Base-by-base conservation (phyloP, 2,113 vertebrate genomes). In the Chrysochloris asiatica region DNA sequence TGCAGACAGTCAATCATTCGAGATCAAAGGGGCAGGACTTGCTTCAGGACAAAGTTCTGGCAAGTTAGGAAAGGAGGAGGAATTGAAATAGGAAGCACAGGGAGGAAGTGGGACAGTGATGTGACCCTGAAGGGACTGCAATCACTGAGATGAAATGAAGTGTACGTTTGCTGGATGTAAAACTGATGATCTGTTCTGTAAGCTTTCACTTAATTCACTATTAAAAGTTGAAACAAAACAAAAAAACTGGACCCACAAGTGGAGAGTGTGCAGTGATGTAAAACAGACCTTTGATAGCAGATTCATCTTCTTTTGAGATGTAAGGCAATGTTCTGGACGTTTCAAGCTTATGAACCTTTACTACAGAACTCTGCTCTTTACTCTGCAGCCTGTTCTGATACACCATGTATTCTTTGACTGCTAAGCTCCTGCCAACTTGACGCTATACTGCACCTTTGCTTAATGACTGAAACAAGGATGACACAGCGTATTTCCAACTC, bases 361-460 rank as follows among this genome's bases (percentile, higher is more conserved):
- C 4, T 76, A 26, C 19, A 67, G 43, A 89, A 26, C 14, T 16
- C 28, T 67, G 59, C 80, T 84, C 65, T 54, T 88, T 92, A n/a
- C n/a, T 85, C 48, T 47, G 90, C 85, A 92, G 80, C 24, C 41
- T 69, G 6, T 59, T 88, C 77, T 93, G 59, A 65, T n/a, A 73
- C 33, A 24, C 8, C 26, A 67, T 4, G 0, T 52, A 63, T 83
- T 73, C 61, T 69, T 95, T 95, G 63, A 87, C n/a, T 88, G 38
- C 56, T 50, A 43, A 82, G 38, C 33, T 52, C 48, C 79, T 50
- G 48, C 73, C 72, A 92, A 89, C 26, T 77, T 83, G 41, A 80
- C 50, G 72, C n/a, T 89, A 47, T n/a, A 59, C 43, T 80, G 88
- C 48, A 54, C 28, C 69, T 94, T 30, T 48, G 54, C 69, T 80